A percentile compares a stretch with the other conserved stretches of the same genome.
phyloP scores from a whole-genome alignment of 2,113 vertebrate species.

The Dunckerocampus dactyliophorus region DNA sequence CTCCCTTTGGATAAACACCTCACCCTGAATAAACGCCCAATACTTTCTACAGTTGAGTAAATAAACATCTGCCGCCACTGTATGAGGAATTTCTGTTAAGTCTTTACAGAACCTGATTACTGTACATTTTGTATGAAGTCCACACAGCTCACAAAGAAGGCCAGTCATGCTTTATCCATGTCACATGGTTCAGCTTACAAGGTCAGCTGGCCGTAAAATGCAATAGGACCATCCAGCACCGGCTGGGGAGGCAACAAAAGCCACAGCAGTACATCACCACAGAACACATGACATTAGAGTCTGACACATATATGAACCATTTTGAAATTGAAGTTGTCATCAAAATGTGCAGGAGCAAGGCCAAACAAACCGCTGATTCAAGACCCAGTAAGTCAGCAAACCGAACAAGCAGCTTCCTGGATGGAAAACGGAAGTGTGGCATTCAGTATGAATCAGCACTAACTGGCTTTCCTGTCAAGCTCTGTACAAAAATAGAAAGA shows the following conservation, averaged over 20 bases:
- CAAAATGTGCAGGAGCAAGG: not conserved
- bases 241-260: not conserved
- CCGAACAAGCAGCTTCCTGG: not conserved
- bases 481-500: not conserved
- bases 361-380: conserved; percentile 17
- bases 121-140: not conserved
- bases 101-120: not conserved
- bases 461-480: not conserved
- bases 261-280: not conserved
- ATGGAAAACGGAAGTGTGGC: conserved; percentile 40
- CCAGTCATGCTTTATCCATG: conserved; percentile 19
- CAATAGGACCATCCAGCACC: conserved; percentile 2
- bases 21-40: too few relatives aligned
- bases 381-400: conserved; percentile 18
- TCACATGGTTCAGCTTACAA: conserved; percentile 33
- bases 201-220: not conserved
- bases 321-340: not conserved
- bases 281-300: not conserved
- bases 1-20: too few relatives aligned
- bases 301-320: not conserved
- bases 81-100: too few relatives aligned
- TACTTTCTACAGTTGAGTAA: too few relatives aligned
- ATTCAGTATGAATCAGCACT: conserved; percentile 2
- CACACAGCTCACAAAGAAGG: conserved; percentile 2
- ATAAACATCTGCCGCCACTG: too few relatives aligned